These are phyloP conservation scores for Chymomyza caudatula DNA, from an alignment of 2,888 invertebrate species.

Conservation along the genomic window DNA sequence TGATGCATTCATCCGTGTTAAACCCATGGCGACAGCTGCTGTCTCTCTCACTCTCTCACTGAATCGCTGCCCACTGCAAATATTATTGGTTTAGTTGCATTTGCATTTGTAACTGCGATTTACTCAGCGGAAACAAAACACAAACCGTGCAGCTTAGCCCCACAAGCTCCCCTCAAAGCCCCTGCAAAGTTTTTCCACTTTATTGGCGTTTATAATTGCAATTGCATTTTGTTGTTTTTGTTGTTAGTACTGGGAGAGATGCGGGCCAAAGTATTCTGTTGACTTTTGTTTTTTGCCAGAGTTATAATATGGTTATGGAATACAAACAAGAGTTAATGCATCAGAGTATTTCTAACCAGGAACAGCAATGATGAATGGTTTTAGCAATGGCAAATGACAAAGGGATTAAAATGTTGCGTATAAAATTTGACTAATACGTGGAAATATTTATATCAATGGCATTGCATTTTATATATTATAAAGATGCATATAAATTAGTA, in stretches of 20 bases:
- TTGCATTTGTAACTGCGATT: constrained; percentile 71
- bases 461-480: neutral
- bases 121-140: constrained; percentile 65
- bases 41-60: constrained; percentile 12
- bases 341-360: neutral
- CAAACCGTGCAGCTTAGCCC: constrained; percentile 46
- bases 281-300: constrained; percentile 20
- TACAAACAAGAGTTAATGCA: neutral
- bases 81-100: constrained; percentile 73
- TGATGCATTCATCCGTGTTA: constrained; percentile 26
- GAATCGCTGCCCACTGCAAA: constrained; percentile 22
- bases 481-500: neutral
- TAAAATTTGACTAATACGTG: neutral
- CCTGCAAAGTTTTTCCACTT: constrained; percentile 31
- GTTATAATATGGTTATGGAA: too few species aligned
- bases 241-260: neutral
- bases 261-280: constrained; percentile 20
- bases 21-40: constrained; percentile 53
- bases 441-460: neutral
- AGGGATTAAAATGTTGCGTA: neutral
- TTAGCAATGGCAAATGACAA: constrained; percentile 18
- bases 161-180: neutral
- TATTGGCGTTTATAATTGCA: constrained; percentile 45
- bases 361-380: constrained; percentile 26
- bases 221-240: neutral